phyloP scores from a whole-genome alignment of 2,888 invertebrate species.

The Cyclophora punctaria region DNA sequence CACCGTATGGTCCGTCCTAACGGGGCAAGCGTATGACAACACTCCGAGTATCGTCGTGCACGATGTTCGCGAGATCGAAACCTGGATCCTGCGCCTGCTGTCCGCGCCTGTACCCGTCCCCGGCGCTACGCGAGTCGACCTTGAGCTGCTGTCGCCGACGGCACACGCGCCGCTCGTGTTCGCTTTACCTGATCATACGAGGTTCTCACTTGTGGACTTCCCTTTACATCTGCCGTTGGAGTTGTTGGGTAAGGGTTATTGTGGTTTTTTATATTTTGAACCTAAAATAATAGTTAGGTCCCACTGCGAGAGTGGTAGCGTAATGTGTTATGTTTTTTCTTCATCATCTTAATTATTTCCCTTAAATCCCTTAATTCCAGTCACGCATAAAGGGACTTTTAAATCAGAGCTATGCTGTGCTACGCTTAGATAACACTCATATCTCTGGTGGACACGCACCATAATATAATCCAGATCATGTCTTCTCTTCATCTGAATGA shows the following conservation, averaged over 20 bases:
- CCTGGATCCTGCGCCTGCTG: slow-evolving; percentile 96
- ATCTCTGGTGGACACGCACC: too few species aligned
- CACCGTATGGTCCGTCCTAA: slow-evolving; percentile 96
- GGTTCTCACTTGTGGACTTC: slow-evolving; percentile 97
- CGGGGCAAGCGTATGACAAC: slow-evolving; percentile 86
- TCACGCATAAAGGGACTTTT: too few species aligned
- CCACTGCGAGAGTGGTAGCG: too few species aligned
- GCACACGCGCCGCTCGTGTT: slow-evolving; percentile 91
- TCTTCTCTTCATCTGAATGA: too few species aligned
- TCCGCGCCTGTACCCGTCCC: slow-evolving; percentile 99
- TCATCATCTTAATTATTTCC: too few species aligned
- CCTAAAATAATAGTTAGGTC: too few species aligned
- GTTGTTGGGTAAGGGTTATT: slow-evolving; percentile 79
- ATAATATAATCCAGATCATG: too few species aligned
- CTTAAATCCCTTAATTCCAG: too few species aligned
- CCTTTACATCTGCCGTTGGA: slow-evolving; percentile 98
- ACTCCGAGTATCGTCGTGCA: slow-evolving; percentile 93
- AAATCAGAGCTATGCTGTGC: too few species aligned
- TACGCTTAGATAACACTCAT: too few species aligned
- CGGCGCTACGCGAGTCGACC: slow-evolving; percentile 89
- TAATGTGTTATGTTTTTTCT: too few species aligned
- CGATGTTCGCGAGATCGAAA: slow-evolving; percentile 98
- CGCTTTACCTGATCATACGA: slow-evolving; percentile 97
- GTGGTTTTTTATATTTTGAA: too few species aligned
- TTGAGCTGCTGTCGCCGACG: slow-evolving; percentile 89